Evolutionary conservation across 2,888 invertebrate species (phyloP), one percentile per base, ranked within the genome.

Genomic region (Drosophila ezoana): DNA sequence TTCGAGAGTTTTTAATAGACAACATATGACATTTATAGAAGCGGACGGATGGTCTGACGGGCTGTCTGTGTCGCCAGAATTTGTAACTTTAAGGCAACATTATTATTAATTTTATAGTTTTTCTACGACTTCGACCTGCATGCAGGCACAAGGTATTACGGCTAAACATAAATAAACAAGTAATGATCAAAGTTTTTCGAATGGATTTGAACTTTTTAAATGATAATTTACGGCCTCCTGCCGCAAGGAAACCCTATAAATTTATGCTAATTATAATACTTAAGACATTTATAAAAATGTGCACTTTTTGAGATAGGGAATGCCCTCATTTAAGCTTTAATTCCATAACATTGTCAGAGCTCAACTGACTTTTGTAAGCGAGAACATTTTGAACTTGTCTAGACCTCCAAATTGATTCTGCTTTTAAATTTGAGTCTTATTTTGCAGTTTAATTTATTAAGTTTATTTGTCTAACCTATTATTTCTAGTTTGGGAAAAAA

Each of bases 1-100:
- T 33, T 74, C 60, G 14, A 53, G 61, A 78, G 45, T 59, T 72
- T 58, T 62, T 75, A 68, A 75, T 69, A 52, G 51, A 33, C 61
- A 67, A 59, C 68, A 71, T 67, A 59, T 77, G 87, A 84, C 49
- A 43, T 66, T 71, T 61, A 58, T 64, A 63, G 10, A 49, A 54
- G 5, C 14, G 52, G 8, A 8, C 10, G 40, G 48, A 18, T 40
- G 5, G 2, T 28, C 28, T 28, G 23, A 23, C 23, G 23, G 23
- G 23, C 23, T 23, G 43, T 11, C 6, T 11, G 1, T 51, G 58
- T 18, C 44, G 38, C 41, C 32, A 28, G 33, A 48, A 62, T 48
- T 23, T 40, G 32, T 33, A 52, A 65, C 35, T 33, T 38, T 52
- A 44, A 13, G 44, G 8, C 47, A 16, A 37, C 35, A 47, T 35